phyloP scores from a whole-genome alignment of 2,888 invertebrate genomes.

The Cybosia mesomella region DNA sequence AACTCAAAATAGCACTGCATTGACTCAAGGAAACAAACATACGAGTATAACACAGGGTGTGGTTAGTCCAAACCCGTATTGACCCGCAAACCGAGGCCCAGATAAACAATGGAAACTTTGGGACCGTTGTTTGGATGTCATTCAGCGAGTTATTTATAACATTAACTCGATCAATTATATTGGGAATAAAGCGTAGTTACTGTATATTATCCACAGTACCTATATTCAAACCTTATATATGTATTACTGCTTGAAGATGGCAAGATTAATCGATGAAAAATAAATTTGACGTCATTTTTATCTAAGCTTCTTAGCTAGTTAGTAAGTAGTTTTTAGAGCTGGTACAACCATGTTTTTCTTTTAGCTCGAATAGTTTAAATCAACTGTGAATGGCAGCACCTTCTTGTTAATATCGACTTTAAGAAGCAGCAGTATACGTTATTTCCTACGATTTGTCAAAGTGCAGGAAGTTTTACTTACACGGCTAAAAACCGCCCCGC shows the following conservation, averaged over 20 bases:
- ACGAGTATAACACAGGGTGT: constrained; percentile 16
- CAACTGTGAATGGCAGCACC: neutral
- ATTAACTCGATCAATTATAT: constrained; percentile 10
- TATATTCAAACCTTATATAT: neutral
- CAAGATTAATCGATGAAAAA: neutral
- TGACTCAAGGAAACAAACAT: constrained; percentile 18
- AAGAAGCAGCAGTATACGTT: neutral
- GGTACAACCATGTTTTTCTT: neutral
- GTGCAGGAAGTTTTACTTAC: neutral
- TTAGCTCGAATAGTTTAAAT: neutral
- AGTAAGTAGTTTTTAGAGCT: neutral
- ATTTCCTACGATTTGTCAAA: neutral
- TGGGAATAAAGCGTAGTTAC: neutral
- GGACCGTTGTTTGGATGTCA: constrained; percentile 15
- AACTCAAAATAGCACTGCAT: neutral
- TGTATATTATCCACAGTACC: neutral
- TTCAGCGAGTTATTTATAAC: constrained; percentile 13
- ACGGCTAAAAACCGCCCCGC: neutral
- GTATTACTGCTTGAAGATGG: neutral
- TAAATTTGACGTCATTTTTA: no score
- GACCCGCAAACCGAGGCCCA: constrained; percentile 12
- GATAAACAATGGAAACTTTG: constrained; percentile 28
- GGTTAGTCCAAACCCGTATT: constrained; percentile 4
- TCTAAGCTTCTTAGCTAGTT: no score
- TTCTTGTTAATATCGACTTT: neutral